phyloP scores from a whole-genome alignment of 2,113 vertebrate species.

The Hystrix brachyura region DNA sequence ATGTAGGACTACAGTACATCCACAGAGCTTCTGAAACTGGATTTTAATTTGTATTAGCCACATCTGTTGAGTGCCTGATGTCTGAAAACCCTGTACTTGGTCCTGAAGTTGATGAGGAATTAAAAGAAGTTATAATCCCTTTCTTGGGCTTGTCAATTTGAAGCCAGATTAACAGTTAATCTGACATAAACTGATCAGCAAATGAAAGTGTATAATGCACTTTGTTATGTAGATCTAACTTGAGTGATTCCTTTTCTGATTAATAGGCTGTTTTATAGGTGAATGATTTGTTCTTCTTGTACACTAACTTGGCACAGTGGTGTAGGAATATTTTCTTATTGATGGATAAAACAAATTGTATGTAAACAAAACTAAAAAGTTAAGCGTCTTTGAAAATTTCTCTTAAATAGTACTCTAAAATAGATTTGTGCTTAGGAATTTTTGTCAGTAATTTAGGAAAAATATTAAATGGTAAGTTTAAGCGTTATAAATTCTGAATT shows the following conservation, averaged over 20 bases:
- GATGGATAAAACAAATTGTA: constrained; percentile 4
- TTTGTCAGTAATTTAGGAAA: constrained; percentile 48
- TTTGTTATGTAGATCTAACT: constrained; percentile 48
- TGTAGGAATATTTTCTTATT: constrained; percentile 51
- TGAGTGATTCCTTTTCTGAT: constrained; percentile 43
- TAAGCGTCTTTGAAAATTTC: constrained; percentile 20
- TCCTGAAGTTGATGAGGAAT: neutral
- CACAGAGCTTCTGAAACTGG: constrained; percentile 31
- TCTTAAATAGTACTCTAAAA: neutral
- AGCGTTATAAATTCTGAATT: constrained; percentile 51
- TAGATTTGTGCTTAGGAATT: neutral
- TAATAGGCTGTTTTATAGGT: neutral
- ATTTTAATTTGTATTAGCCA: constrained; percentile 57
- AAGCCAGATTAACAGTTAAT: neutral
- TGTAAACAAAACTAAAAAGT: constrained; percentile 40
- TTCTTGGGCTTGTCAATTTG: neutral
- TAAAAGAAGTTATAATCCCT: neutral
- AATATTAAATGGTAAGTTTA: constrained; percentile 51
- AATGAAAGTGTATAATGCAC: neutral
- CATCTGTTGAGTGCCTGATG: constrained; percentile 2
- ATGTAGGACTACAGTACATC: neutral
- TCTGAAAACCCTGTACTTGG: neutral
- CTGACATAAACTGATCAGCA: constrained; percentile 30
- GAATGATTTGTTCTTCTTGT: neutral
- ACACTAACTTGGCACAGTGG: neutral